Evolutionary conservation across 2,797 vertebrate genomes (phyloP).

Genomic region (Helostoma temminkii): DNA sequence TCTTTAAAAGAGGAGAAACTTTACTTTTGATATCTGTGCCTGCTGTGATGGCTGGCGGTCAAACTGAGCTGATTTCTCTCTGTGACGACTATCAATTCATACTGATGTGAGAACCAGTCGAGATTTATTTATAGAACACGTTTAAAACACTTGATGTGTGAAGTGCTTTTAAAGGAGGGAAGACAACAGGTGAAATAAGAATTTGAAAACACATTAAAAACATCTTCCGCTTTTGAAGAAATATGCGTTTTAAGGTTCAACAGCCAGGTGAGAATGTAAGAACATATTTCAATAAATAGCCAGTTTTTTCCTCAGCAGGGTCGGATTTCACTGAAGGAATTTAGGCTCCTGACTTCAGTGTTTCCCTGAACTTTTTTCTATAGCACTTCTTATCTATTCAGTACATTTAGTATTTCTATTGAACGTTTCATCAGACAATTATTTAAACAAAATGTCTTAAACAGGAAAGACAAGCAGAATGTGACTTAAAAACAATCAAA

Average conservation of each 20-base stretch:
- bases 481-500: neutral
- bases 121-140: constrained; percentile 6
- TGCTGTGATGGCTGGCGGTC: neutral
- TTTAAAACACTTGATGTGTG: neutral
- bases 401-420: neutral
- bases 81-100: neutral
- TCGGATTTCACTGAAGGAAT: neutral
- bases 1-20: neutral
- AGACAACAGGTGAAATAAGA: neutral
- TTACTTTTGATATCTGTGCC: neutral
- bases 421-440: neutral
- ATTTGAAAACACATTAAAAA: neutral
- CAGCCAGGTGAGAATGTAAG: too few species aligned
- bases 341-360: neutral
- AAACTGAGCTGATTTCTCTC: neutral
- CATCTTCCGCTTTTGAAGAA: neutral
- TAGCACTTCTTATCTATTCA: neutral
- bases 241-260: neutral
- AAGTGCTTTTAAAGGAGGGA: neutral
- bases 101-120: neutral
- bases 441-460: neutral
- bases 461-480: neutral
- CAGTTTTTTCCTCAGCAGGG: fast-evolving
- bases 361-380: neutral
- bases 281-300: too few species aligned